A percentile compares a stretch with the other conserved stretches of the same genome.
These are phyloP conservation scores for Metacarcinus magister DNA, from an alignment of 2,888 invertebrate genomes.

Conservation along the genomic window DNA sequence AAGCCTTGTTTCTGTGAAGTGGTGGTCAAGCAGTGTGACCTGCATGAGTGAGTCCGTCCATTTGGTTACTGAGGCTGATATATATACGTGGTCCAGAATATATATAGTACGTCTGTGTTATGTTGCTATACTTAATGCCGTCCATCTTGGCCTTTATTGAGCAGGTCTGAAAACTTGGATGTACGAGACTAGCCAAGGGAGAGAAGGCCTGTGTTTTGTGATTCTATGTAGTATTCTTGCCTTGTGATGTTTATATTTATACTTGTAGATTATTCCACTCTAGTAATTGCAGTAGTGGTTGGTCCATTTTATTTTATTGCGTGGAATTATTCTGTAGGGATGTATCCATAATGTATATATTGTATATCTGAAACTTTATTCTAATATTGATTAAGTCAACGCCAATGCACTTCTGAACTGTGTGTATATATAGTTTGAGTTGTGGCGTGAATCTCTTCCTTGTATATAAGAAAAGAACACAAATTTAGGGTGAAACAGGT, in stretches of 20 bases:
- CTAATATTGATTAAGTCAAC: constrained; percentile 50
- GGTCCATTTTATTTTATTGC: neutral
- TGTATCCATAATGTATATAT: neutral
- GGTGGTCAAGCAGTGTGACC: neutral
- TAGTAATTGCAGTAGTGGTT: neutral
- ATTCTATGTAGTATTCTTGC: neutral
- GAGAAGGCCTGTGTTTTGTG: neutral
- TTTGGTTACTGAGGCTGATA: neutral
- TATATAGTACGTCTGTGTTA: neutral
- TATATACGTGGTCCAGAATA: neutral
- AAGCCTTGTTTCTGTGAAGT: neutral
- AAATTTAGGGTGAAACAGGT: neutral
- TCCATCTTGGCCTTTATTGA: constrained; percentile 1
- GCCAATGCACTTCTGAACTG: neutral
- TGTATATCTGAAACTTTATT: neutral
- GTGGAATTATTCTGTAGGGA: neutral
- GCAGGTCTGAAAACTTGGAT: neutral
- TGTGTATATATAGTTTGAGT: neutral
- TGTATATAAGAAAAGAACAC: neutral
- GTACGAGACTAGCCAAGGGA: neutral
- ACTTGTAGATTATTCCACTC: neutral
- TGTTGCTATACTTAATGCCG: neutral
- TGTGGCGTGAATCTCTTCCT: neutral
- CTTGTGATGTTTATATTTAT: neutral
- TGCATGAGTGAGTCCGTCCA: neutral